phyloP scores from a whole-genome alignment of 1,140 invertebrate species.

The Aphaenogaster floridana region DNA sequence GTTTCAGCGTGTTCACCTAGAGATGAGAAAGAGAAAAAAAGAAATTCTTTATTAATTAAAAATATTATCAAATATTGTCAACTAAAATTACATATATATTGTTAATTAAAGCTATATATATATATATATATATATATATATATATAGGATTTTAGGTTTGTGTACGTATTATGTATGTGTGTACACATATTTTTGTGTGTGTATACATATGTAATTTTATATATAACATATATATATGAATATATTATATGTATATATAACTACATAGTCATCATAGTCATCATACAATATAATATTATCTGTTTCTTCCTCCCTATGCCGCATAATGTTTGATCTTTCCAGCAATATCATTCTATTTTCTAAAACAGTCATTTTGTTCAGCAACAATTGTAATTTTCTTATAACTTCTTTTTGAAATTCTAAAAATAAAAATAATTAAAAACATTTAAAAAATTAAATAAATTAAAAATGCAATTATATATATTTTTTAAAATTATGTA shows the following conservation, averaged over 20 bases:
- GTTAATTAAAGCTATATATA: not conserved
- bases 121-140: not conserved
- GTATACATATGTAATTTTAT: no score
- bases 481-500: no score
- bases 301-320: not conserved
- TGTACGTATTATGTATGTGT: no score
- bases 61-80: constrained; percentile 6
- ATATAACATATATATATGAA: no score
- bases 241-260: no score
- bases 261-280: not conserved
- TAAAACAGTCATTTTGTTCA: not conserved
- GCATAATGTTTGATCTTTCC: not conserved
- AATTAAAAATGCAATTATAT: no score
- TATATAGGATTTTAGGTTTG: not conserved
- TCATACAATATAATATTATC: not conserved
- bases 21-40: not conserved
- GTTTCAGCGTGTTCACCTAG: constrained; percentile 9
- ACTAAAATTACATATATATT: not conserved
- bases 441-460: no score
- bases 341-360: constrained; percentile 10
- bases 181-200: no score
- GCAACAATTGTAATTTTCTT: not conserved
- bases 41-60: not conserved
- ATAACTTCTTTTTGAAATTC: not conserved
- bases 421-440: not conserved